These are phyloP conservation scores for Brachionus angularis DNA, from an alignment of 1,140 invertebrate genomes.

Conservation along the genomic window DNA sequence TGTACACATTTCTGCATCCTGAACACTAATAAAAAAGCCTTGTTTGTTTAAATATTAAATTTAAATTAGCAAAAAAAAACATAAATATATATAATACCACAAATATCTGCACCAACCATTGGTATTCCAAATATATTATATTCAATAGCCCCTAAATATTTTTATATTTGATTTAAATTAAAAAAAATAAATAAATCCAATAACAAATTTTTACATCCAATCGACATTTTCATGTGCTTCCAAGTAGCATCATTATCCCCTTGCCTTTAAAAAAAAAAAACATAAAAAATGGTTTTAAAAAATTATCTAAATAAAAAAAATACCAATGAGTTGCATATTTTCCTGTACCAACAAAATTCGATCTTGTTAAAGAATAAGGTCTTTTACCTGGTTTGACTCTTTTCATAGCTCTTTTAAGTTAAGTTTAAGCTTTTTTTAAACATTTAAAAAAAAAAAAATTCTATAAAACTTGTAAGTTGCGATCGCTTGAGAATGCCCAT, in stretches of 20 bases:
- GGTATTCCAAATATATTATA: constrained; percentile 63
- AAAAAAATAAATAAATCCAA: too few relatives aligned
- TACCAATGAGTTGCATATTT: constrained; percentile 79
- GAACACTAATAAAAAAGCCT: constrained; percentile 65
- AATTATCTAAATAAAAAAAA: background rate
- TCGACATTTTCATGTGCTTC: constrained; percentile 54
- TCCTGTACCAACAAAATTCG: constrained; percentile 75
- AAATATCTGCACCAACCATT: constrained; percentile 81
- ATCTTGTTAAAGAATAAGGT: constrained; percentile 76
- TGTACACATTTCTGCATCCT: constrained; percentile 57
- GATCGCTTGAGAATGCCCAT: constrained; percentile 58
- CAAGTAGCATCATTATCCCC: constrained; percentile 61
- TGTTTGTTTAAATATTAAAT: constrained; percentile 73
- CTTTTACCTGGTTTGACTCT: constrained; percentile 57
- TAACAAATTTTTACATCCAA: constrained; percentile 45
- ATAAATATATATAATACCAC: constrained; percentile 71
- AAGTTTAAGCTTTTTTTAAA: too few relatives aligned
- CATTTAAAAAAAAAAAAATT: background rate
- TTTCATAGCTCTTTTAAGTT: constrained; percentile 46
- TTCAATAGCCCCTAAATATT: constrained; percentile 47
- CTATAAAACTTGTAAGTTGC: constrained; percentile 59
- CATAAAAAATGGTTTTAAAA: background rate
- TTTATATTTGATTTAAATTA: too few relatives aligned
- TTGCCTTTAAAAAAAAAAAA: constrained; percentile 53
- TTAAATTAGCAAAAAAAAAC: constrained; percentile 53